These are phyloP conservation scores for Tridacna gigas DNA, from an alignment of 2,888 invertebrate species.

Conservation along the genomic window DNA sequence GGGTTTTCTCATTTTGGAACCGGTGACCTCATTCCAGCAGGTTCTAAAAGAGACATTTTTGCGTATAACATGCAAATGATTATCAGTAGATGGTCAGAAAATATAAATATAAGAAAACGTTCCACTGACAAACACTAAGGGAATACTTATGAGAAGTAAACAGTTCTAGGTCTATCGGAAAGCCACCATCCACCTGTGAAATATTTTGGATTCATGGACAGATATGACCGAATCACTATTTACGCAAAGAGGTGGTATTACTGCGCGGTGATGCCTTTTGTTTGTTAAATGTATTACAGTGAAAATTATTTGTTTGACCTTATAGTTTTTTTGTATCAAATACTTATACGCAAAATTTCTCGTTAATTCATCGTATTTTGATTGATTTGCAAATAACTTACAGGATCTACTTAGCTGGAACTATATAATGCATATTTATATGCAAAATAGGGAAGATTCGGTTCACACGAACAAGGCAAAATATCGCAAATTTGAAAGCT, in stretches of 20 bases:
- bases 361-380: too few species aligned
- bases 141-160: not conserved
- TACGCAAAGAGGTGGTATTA: slow-evolving; percentile 58
- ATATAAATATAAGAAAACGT: not conserved
- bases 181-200: slow-evolving; percentile 70
- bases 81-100: not conserved
- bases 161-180: not conserved
- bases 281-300: too few species aligned
- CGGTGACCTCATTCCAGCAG: slow-evolving; percentile 52
- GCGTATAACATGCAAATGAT: not conserved
- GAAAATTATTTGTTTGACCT: too few species aligned
- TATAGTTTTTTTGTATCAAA: too few species aligned
- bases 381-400: not conserved
- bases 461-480: not conserved
- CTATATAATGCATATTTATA: slow-evolving; percentile 48
- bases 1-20: slow-evolving; percentile 56
- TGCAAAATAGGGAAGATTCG: slow-evolving; percentile 73
- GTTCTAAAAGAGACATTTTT: slow-evolving; percentile 12
- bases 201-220: slow-evolving; percentile 69
- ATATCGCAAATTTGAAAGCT: not conserved
- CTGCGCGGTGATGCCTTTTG: slow-evolving; percentile 27
- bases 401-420: slow-evolving; percentile 5
- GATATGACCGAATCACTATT: slow-evolving; percentile 65
- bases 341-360: too few species aligned
- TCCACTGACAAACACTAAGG: not conserved